Conservation (phyloP, 2,113 vertebrate genomes). For the Istiophorus platypterus region DNA sequence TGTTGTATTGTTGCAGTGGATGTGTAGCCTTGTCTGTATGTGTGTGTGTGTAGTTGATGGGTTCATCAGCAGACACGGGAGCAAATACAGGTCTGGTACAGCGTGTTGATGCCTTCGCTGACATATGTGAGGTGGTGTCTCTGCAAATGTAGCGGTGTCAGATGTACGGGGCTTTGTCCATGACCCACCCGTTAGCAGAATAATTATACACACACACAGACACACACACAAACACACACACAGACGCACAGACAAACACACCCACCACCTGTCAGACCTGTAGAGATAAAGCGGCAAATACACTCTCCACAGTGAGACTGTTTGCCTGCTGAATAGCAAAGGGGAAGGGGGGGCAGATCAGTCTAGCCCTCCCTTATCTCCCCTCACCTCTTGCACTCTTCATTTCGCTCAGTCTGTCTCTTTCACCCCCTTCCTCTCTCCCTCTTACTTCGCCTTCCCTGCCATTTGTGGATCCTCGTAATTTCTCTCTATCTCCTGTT, state of each 20-base stretch:
- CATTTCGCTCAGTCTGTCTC: conserved; percentile 44
- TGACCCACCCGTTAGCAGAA: conserved; percentile 41
- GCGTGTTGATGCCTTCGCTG: conserved; percentile 4
- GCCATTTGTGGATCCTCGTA: conserved; percentile 33
- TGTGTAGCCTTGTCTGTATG: background rate
- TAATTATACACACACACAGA: conserved; percentile 45
- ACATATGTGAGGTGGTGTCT: conserved; percentile 40
- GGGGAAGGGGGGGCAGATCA: conserved; percentile 44
- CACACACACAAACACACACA: too few relatives aligned
- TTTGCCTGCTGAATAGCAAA: conserved; percentile 68
- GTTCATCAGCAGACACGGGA: conserved; percentile 37
- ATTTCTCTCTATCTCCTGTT: conserved; percentile 41
- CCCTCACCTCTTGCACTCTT: conserved; percentile 65
- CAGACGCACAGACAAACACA: conserved; percentile 14
- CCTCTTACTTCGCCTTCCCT: conserved; percentile 10
- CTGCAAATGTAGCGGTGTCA: conserved; percentile 48
- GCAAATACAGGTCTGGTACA: conserved; percentile 41
- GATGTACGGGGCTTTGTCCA: conserved; percentile 47
- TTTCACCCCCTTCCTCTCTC: conserved; percentile 3
- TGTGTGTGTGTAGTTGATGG: conserved; percentile 27
- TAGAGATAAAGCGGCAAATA: conserved; percentile 57
- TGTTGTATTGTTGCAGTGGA: background rate
- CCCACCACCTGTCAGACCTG: conserved; percentile 58
- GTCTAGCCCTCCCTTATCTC: conserved; percentile 60
- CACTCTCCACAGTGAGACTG: conserved; percentile 51